Percentiles rank a stretch among this genome's conserved stretches.
Conservation (phyloP, 2,797 vertebrate species). For the Corythornis leucogaster region DNA sequence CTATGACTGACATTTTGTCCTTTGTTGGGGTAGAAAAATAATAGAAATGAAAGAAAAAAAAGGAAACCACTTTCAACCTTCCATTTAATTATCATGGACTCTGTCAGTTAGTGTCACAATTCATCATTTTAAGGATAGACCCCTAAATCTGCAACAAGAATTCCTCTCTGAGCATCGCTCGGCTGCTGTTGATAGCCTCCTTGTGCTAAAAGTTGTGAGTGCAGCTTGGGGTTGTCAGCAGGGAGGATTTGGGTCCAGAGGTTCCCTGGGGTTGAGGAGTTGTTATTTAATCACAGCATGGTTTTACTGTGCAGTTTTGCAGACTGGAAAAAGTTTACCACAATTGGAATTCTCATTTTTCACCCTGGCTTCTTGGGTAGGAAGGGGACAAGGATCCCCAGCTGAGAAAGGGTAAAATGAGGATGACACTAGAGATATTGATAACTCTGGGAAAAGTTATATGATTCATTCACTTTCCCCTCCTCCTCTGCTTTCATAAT, state of each 20-base stretch:
- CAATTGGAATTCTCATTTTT: not conserved
- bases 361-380: not conserved
- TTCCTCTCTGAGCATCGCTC: not conserved
- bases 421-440: not conserved
- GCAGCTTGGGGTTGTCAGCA: not conserved
- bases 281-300: not conserved
- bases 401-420: constrained; percentile 2
- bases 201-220: not conserved
- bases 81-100: not conserved
- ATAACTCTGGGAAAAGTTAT: constrained; percentile 27
- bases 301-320: not conserved
- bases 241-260: not conserved
- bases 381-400: not conserved
- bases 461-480: not conserved
- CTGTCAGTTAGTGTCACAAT: constrained; percentile 28
- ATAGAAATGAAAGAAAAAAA: not conserved
- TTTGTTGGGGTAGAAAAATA: not conserved
- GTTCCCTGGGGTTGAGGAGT: not conserved
- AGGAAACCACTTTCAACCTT: not conserved
- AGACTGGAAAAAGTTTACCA: not conserved
- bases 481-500: constrained; percentile 49
- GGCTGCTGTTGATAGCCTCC: not conserved
- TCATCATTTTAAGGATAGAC: not conserved
- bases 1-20: constrained; percentile 20
- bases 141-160: not conserved